Base-by-base conservation (phyloP, 2,888 invertebrate genomes). In the Ophion ventricosus region DNA sequence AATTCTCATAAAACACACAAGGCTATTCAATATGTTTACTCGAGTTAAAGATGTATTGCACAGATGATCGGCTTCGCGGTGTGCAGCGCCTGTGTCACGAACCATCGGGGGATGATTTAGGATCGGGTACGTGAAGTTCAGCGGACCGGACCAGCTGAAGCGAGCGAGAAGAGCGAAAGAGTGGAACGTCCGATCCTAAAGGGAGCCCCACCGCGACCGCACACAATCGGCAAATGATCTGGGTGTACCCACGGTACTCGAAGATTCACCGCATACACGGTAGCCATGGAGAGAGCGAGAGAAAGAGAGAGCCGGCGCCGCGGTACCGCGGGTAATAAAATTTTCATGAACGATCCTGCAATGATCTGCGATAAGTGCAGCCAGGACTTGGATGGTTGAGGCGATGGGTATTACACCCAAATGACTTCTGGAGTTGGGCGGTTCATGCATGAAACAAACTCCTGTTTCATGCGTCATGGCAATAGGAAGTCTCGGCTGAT, bases 221-320 rank as follows among this genome's bases (percentile, higher is more conserved):
- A 67, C 82, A 76, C 80, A 83, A 83, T 83, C 83, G 83, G 75
- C 76, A 73, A 83, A 83, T 73, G 70, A 83, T 83, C 80, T 76
- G 40, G 66, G 43, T 43, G 76, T 67, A 43, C 57, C 57, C 66
- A 79, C 72, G 40, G 54, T 76, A 43, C 75, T 61, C 49, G 20
- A 66, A 54, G 59, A 80, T 49, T 49, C 66, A 77, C 70, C 75
- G 67, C 43, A 43, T 43, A 43, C 76, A 73, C 66, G 59, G 66
- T 79, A 70, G 74, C 64, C 17, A 43, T 40, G n/a, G 35, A 79
- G 35, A 64, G 56, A 75, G 56, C 40, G n/a, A n/a, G n/a, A n/a
- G n/a, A n/a, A n/a, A n/a, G 35, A 79, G 35, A 64, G 56, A 75
- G 56, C 40, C 49, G 64, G 66, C 49, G 69, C 43, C 75, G 69